Evolutionary conservation across 2,888 invertebrate genomes (phyloP).

Genomic region (Lobophora halterata): DNA sequence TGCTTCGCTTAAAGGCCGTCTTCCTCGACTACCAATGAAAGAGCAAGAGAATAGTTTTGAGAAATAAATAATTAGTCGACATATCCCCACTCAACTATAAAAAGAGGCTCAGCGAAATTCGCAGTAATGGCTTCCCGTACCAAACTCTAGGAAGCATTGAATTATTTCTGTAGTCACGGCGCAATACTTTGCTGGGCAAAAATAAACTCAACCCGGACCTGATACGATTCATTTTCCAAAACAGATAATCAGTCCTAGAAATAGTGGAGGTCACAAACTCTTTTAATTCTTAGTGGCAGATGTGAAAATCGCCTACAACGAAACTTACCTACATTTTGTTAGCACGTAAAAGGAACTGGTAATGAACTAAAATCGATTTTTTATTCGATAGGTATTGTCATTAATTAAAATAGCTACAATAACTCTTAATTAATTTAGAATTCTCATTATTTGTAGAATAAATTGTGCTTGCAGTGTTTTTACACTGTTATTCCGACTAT

Average conservation of each 20-base stretch:
- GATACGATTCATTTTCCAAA: constrained; percentile 13
- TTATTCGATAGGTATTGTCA: too few relatives aligned
- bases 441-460: too few relatives aligned
- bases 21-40: constrained; percentile 17
- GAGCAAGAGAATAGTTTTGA: constrained; percentile 28
- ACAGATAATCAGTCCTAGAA: neutral
- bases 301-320: too few relatives aligned
- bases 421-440: too few relatives aligned
- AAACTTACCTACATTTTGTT: too few relatives aligned
- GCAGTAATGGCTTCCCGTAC: constrained; percentile 34
- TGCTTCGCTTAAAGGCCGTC: constrained; percentile 5
- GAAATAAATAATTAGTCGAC: constrained; percentile 33
- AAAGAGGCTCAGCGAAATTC: constrained; percentile 36
- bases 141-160: constrained; percentile 39
- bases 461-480: too few relatives aligned
- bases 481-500: too few relatives aligned
- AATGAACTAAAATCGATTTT: too few relatives aligned
- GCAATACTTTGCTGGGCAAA: neutral
- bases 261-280: too few relatives aligned
- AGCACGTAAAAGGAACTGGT: too few relatives aligned
- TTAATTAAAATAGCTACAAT: too few relatives aligned
- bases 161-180: constrained; percentile 30
- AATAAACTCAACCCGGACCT: constrained; percentile 7
- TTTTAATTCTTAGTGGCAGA: too few relatives aligned
- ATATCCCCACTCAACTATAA: constrained; percentile 27